These are phyloP conservation scores for Chymomyza amoena DNA, from an alignment of 2,888 invertebrate species.

Conservation along the genomic window DNA sequence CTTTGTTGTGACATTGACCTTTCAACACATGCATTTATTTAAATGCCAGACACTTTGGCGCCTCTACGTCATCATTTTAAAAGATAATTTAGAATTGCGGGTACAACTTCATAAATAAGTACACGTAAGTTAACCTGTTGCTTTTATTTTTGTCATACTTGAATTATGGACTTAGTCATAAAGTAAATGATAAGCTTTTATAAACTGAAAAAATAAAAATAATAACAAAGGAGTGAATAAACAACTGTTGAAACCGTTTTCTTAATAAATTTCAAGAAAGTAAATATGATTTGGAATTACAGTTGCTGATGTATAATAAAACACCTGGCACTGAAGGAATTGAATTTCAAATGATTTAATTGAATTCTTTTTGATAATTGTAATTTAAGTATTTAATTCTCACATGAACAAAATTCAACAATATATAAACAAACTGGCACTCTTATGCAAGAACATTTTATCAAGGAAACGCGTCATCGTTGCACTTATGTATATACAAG, in stretches of 20 bases:
- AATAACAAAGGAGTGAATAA: not conserved
- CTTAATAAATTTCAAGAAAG: not conserved
- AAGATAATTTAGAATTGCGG: not conserved
- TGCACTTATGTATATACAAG: not conserved
- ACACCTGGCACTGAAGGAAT: constrained; percentile 4
- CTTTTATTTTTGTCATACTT: not conserved
- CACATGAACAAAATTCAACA: constrained; percentile 10
- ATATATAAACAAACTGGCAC: constrained; percentile 25
- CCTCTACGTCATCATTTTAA: not conserved
- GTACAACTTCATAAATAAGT: not conserved
- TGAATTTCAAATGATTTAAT: constrained; percentile 6
- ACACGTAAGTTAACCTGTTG: not conserved
- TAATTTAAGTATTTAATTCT: constrained; percentile 20
- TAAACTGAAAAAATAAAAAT: not conserved
- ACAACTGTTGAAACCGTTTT: not conserved
- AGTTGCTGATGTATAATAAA: not conserved
- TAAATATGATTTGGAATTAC: not conserved
- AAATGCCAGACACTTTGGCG: not conserved
- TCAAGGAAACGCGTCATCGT: constrained; percentile 5
- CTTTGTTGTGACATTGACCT: too few relatives aligned
- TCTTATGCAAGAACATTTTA: constrained; percentile 45
- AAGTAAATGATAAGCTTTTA: not conserved
- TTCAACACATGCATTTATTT: too few relatives aligned
- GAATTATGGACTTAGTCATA: not conserved
- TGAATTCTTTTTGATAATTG: constrained; percentile 13